Percentiles rank a stretch among this genome's conserved stretches.
Evolutionary conservation across 64 coral and sea anemone species (phyloP).

Genomic region (Catalaphyllia jardinei): DNA sequence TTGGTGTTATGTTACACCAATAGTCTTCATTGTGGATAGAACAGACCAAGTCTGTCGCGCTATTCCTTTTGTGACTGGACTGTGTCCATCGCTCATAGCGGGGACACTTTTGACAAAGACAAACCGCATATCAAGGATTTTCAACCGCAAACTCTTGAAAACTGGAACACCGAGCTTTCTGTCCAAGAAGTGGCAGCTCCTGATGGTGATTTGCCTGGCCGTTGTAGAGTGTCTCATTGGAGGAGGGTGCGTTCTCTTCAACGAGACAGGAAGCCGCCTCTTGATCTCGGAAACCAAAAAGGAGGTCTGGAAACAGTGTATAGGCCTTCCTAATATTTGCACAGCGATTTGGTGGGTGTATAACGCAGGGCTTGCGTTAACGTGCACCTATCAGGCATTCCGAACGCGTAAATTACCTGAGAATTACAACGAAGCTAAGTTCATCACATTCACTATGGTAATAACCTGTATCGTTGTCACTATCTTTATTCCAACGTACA

Average conservation of each 20-base stretch:
- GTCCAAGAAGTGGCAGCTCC: slow-evolving; percentile 78
- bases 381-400: slow-evolving; percentile 84
- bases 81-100: slow-evolving; percentile 75
- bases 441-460: slow-evolving; percentile 85
- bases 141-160: slow-evolving; percentile 78
- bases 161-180: slow-evolving; percentile 72
- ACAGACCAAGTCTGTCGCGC: slow-evolving; percentile 54
- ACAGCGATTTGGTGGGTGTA: slow-evolving; percentile 82
- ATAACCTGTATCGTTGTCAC: slow-evolving; percentile 87
- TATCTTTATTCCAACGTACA: slow-evolving; percentile 81
- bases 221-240: slow-evolving; percentile 70
- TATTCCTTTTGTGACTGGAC: slow-evolving; percentile 66
- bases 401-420: slow-evolving; percentile 78
- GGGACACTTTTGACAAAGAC: slow-evolving; percentile 87
- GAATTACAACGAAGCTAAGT: slow-evolving; percentile 91
- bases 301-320: slow-evolving; percentile 75
- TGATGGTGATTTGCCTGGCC: slow-evolving; percentile 69
- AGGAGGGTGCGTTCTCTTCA: slow-evolving; percentile 24
- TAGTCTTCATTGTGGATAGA: slow-evolving; percentile 66
- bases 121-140: slow-evolving; percentile 83
- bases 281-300: slow-evolving; percentile 63
- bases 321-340: slow-evolving; percentile 50
- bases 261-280: slow-evolving; percentile 48
- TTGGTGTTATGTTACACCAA: slow-evolving; percentile 71
- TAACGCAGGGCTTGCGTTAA: slow-evolving; percentile 62